Conservation (phyloP, 2,888 invertebrate species). For the Thalpophila matura region DNA sequence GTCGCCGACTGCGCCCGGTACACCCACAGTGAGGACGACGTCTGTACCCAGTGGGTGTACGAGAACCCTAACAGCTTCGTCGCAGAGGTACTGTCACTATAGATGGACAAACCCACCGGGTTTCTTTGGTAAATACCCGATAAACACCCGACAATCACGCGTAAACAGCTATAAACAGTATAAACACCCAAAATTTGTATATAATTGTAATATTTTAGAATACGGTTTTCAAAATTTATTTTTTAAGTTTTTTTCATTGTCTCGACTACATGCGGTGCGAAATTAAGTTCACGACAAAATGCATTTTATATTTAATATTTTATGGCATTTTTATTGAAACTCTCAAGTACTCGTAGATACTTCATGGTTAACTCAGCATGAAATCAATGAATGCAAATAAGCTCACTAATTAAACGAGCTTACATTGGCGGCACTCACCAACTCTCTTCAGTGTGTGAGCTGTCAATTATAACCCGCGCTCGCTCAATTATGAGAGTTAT, state of each 20-base stretch:
- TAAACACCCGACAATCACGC: no score
- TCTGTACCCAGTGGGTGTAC: constrained; percentile 80
- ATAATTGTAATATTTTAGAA: no score
- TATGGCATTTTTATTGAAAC: no score
- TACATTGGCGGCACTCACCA: neutral
- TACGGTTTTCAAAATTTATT: no score
- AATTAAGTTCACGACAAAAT: neutral
- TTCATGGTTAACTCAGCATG: neutral
- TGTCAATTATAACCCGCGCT: neutral
- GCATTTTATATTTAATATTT: neutral
- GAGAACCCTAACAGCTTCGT: constrained; percentile 81
- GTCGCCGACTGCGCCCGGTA: constrained; percentile 61
- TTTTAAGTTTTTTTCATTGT: no score
- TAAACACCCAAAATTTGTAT: no score
- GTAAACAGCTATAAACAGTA: no score
- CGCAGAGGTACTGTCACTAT: no score
- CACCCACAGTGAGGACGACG: constrained; percentile 59
- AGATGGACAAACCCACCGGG: no score
- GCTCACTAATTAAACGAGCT: constrained; percentile 9
- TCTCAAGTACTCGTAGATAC: no score
- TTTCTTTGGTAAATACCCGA: no score
- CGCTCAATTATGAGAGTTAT: neutral
- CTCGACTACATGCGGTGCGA: no score
- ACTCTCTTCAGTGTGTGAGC: neutral
- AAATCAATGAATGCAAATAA: constrained; percentile 26